These are phyloP conservation scores for Biston betularia DNA, from an alignment of 2,888 invertebrate species.

Conservation along the genomic window DNA sequence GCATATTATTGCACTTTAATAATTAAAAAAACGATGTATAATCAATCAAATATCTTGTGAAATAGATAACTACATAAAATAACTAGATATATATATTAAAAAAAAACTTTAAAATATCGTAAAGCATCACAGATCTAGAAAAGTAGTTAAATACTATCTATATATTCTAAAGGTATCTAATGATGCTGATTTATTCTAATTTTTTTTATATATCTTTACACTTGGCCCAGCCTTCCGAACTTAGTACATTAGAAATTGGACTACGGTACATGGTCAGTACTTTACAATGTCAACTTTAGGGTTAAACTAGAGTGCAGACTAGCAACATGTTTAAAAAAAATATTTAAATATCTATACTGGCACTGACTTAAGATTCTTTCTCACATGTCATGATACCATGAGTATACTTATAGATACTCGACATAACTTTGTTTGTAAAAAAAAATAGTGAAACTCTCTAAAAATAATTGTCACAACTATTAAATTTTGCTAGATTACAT, in stretches of 20 bases:
- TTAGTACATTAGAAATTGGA: slow-evolving; percentile 10
- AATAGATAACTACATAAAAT: slow-evolving; percentile 6
- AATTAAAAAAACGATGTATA: slow-evolving; percentile 16
- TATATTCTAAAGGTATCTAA: slow-evolving; percentile 16
- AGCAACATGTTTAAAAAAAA: too few species aligned
- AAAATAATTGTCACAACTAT: too few species aligned
- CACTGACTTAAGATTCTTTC: too few species aligned
- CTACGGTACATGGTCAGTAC: slow-evolving; percentile 12
- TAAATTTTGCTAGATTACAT: too few species aligned
- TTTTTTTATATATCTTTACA: slow-evolving; percentile 57
- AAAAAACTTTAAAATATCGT: slow-evolving; percentile 28
- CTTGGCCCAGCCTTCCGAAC: slow-evolving; percentile 71
- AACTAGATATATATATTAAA: slow-evolving; percentile 19
- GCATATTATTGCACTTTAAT: slow-evolving; percentile 35
- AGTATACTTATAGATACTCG: too few species aligned
- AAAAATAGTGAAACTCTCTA: too few species aligned
- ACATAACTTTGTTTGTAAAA: too few species aligned
- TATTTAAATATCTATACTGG: too few species aligned
- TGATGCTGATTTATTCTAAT: slow-evolving; percentile 22
- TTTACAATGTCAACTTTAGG: not conserved
- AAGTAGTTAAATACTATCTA: slow-evolving; percentile 21
- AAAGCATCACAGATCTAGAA: slow-evolving; percentile 55
- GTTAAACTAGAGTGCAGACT: too few species aligned
- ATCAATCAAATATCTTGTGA: slow-evolving; percentile 12
- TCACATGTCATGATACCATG: too few species aligned